Evolutionary conservation across 2,113 vertebrate species (phyloP), one percentile per base, ranked within the genome.

Genomic region (Pluvialis apricaria): DNA sequence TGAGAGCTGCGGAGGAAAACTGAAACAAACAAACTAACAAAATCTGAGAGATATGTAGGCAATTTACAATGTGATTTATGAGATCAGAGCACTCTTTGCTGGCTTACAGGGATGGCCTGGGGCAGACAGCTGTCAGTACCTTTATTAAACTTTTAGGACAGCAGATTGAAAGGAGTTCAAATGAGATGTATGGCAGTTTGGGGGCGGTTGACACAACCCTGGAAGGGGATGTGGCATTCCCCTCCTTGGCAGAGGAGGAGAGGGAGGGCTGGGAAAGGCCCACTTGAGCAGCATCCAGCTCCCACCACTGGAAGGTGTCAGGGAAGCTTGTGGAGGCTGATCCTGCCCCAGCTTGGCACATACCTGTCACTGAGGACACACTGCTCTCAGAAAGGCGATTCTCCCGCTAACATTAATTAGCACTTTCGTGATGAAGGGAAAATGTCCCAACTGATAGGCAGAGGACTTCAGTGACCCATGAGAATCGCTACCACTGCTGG

Each of bases 1-100:
- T 94, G 88, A 66, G 66, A 75, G 55, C 92, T 80, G 34, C 55
- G 80, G 44, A 96, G 44, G 19, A 70, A 81, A 86, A 57, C 49
- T 45, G 55, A 95, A 91, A 73, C 69, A 85, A 94, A 82, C 84
- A 90, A 90, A 86, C 77, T 71, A 81, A 84, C 68, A 83, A 86
- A 88, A 94, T 89, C 73, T 91, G 66, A 80, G 73, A 79, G 87
- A 58, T 68, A 85, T 61, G 47, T 71, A 83, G 44, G 61, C 49
- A 95, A 89, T 95, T 89, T 83, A 31, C 14, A 69, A 31, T 2
- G 14, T 2, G 25, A 69, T 86, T 87, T 65, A 84, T 26, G 65
- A 92, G 69, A 94, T 90, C 88, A 82, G 78, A 82, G 60, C 15
- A 54, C 78, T 89, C 61, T 82, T 82, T 91, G 26, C 60, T 90